Base-by-base conservation (phyloP, 2,113 vertebrate species). In the Boulengerochromis microlepis region DNA sequence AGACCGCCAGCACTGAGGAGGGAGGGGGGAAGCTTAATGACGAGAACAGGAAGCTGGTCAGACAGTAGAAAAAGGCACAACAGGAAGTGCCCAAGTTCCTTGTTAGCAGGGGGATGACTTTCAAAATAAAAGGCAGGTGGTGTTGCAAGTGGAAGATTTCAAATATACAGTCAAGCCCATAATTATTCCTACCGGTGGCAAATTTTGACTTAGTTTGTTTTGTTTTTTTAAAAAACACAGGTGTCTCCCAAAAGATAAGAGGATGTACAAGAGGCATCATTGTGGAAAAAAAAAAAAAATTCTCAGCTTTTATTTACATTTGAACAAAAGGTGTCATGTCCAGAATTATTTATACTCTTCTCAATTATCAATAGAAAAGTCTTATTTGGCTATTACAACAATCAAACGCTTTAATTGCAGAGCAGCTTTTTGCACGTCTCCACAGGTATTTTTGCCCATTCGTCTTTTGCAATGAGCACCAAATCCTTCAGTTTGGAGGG, bases 271-370 rank as follows among this genome's bases (percentile, higher is more conserved):
- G 59, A 19, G 0, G 29, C 16, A 1, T 11, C 59, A 0, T 19
- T 59, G 56, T 59, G 56, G 56, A 1, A 0, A n/a, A 15, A 47
- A 1, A 0, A n/a, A 15, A 47, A 40, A 8, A 15, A 29, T 8
- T 2, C 16, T 61, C 29, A 61, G 16, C 57, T 61, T 61, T 33
- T 64, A 19, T 64, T 4, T 64, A 64, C 59, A 33, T 64, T 64
- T 33, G 59, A 33, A 7, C 29, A 1, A 33, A 64, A 61, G 16
- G 57, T 10, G 29, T 61, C 57, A 4, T 61, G 57, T 33, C 29
- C 57, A 61, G 5, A 4, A 0, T 33, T 61, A 61, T 33, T 61
- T 61, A 10, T 61, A 18, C 57, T 61, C 29, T 61, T 33, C 3
- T 19, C 57, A 61, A 4, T 33, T 33, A 61, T 61, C 57, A 7